phyloP scores from a whole-genome alignment of 1,140 invertebrate species.

The Yoshiicerus persimilis region DNA sequence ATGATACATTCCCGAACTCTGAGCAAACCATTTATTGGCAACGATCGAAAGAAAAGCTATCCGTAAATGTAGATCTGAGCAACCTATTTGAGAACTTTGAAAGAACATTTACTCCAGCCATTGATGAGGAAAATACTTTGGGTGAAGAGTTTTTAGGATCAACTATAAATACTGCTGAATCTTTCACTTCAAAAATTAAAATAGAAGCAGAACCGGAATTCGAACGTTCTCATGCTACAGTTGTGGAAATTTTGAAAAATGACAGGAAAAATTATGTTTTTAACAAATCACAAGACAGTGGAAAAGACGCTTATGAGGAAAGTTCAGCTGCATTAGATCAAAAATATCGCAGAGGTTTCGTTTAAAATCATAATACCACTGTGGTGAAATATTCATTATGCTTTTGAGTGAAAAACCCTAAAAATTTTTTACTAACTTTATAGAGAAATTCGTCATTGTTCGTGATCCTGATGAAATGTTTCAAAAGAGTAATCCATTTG shows the following conservation, averaged over 20 bases:
- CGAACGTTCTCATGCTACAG: not conserved
- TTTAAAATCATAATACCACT: not conserved
- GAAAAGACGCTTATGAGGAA: not conserved
- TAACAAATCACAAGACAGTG: not conserved
- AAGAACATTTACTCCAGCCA: not conserved
- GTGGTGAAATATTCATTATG: not conserved
- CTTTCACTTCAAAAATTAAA: not conserved
- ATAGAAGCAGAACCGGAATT: not conserved
- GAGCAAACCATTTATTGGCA: slow-evolving; percentile 11
- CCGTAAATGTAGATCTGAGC: not conserved
- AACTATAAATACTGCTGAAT: not conserved
- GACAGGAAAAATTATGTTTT: not conserved
- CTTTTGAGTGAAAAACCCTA: not conserved
- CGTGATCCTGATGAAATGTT: not conserved
- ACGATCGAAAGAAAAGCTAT: not conserved
- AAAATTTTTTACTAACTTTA: not conserved
- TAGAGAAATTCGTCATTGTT: not conserved
- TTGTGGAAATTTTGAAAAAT: not conserved
- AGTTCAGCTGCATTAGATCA: not conserved
- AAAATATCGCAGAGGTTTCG: not conserved
- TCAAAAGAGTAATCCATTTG: slow-evolving; percentile 16
- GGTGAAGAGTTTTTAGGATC: slow-evolving; percentile 18
- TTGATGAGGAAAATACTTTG: not conserved
- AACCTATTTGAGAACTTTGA: not conserved
- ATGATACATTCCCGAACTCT: not conserved